Evolutionary conservation across 2,113 vertebrate genomes (phyloP).

Genomic region (Planiliza haematocheilus): DNA sequence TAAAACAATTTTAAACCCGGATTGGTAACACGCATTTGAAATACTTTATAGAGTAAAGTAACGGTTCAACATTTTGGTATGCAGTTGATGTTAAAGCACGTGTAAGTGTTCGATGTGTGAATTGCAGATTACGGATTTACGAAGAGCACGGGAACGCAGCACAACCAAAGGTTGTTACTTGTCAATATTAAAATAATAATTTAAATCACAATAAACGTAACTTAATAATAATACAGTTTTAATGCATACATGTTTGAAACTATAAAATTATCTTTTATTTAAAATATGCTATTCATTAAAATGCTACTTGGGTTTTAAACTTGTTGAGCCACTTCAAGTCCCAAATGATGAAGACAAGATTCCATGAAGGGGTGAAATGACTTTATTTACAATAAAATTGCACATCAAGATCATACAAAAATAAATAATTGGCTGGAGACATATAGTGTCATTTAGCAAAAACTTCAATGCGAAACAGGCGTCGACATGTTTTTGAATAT

Average conservation of each 20-base stretch:
- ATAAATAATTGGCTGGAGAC: background rate
- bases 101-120: too few species aligned
- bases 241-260: too few species aligned
- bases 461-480: background rate
- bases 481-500: background rate
- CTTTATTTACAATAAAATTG: background rate
- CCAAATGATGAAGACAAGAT: conserved; percentile 3
- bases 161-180: too few species aligned
- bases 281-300: too few species aligned
- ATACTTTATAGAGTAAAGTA: too few species aligned
- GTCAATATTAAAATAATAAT: too few species aligned
- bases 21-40: too few species aligned
- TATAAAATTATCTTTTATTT: background rate
- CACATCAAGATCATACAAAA: background rate
- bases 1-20: too few species aligned
- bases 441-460: too few species aligned
- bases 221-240: background rate
- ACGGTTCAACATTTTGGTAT: too few species aligned
- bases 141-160: background rate
- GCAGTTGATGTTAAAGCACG: too few species aligned
- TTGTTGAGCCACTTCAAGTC: background rate
- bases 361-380: background rate
- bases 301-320: background rate
- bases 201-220: background rate
- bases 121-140: background rate